These are phyloP conservation scores for Sycophila texana DNA, from an alignment of 2,888 invertebrate genomes.

Conservation along the genomic window DNA sequence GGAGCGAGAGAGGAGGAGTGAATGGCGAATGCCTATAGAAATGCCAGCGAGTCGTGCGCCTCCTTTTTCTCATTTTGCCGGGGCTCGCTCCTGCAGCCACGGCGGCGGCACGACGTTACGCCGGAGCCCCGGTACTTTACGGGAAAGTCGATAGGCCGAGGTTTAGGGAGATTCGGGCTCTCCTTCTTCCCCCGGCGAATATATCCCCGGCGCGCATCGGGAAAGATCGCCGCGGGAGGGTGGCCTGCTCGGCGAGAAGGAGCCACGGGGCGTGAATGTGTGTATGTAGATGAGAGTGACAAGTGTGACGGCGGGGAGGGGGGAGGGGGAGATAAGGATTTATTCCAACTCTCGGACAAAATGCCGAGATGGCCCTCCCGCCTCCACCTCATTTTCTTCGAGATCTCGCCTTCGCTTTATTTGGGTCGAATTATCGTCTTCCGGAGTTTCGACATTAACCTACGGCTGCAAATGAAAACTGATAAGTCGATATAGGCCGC, in stretches of 20 bases:
- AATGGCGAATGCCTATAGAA: slow-evolving; percentile 43
- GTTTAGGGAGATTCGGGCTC: slow-evolving; percentile 58
- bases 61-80: slow-evolving; percentile 58
- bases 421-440: neutral
- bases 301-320: neutral
- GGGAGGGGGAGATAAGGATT: slow-evolving; percentile 20
- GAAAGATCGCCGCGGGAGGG: slow-evolving; percentile 13
- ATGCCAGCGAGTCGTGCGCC: slow-evolving; percentile 66
- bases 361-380: neutral
- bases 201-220: slow-evolving; percentile 1
- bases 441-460: neutral
- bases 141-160: slow-evolving; percentile 60
- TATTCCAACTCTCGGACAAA: slow-evolving; percentile 39
- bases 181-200: slow-evolving; percentile 1
- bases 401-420: neutral
- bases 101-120: slow-evolving; percentile 12
- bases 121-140: slow-evolving; percentile 46
- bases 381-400: too few species aligned
- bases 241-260: too few species aligned
- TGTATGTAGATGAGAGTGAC: slow-evolving; percentile 21
- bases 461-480: neutral
- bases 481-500: too few species aligned
- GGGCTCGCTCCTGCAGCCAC: slow-evolving; percentile 1
- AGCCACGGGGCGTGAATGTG: neutral
- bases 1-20: slow-evolving; percentile 23